Evolutionary conservation across 2,797 vertebrate genomes (phyloP).

Genomic region (Semotilus atromaculatus): DNA sequence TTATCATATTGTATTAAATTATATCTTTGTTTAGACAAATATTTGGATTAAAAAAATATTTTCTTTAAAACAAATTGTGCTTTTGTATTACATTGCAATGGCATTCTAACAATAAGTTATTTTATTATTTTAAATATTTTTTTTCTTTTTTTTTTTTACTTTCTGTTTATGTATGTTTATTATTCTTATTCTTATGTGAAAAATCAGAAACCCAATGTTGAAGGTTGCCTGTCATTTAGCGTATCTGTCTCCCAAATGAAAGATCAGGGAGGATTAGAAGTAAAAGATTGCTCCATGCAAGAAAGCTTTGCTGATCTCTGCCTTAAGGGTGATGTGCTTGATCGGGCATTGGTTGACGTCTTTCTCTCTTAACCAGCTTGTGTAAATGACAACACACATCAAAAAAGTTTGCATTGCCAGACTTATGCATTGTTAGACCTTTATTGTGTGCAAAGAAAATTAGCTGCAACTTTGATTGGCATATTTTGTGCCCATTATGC

Average conservation of each 20-base stretch:
- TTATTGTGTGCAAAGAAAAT: neutral
- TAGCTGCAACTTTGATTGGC: neutral
- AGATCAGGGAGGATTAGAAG: conserved; percentile 17
- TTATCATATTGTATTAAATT: too few relatives aligned
- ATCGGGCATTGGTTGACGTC: neutral
- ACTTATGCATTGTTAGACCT: neutral
- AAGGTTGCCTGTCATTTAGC: neutral
- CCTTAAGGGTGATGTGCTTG: conserved; percentile 3
- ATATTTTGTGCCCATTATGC: conserved; percentile 2
- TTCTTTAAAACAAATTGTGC: neutral
- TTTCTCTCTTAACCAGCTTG: neutral
- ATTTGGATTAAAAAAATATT: neutral
- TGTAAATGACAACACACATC: neutral
- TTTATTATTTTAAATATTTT: too few relatives aligned
- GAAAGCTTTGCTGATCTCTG: conserved; percentile 8
- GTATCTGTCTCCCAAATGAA: conserved; percentile 2
- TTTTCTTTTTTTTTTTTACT: neutral
- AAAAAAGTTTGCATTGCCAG: neutral
- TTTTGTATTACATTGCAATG: neutral
- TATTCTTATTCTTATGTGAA: too few relatives aligned
- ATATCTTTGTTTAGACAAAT: neutral
- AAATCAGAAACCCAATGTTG: too few relatives aligned
- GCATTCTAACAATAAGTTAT: neutral
- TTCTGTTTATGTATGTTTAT: too few relatives aligned
- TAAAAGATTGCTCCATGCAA: neutral